Conservation (phyloP, 2,888 invertebrate genomes). For the Maniola hyperantus region DNA sequence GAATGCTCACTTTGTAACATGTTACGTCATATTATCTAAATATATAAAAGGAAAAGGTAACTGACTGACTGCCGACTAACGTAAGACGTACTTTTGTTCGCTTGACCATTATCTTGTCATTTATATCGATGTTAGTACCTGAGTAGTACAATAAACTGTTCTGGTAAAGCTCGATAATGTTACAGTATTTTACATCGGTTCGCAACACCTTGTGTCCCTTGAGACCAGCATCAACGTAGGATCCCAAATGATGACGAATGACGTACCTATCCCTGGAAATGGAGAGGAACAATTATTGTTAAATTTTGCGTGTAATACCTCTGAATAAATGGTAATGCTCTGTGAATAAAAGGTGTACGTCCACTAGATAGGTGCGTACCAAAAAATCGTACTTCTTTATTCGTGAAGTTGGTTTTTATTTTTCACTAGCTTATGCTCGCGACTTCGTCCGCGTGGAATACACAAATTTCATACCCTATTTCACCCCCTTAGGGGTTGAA, state of each 20-base stretch:
- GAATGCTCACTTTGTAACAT: no score
- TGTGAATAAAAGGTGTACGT: not conserved
- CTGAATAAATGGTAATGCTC: not conserved
- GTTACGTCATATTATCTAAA: no score
- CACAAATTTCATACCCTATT: not conserved
- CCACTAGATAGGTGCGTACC: not conserved
- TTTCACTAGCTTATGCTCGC: not conserved
- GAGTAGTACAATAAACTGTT: no score
- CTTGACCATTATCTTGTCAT: no score
- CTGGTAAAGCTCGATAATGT: no score
- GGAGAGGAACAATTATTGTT: slow-evolving; percentile 24
- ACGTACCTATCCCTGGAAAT: slow-evolving; percentile 13
- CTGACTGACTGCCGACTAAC: no score
- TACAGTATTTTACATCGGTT: not conserved
- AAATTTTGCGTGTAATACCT: slow-evolving; percentile 24
- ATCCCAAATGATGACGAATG: slow-evolving; percentile 27
- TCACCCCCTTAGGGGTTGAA: no score
- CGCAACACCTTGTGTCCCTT: not conserved
- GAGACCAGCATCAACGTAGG: not conserved
- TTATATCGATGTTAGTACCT: no score
- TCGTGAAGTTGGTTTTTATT: not conserved
- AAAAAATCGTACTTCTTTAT: not conserved
- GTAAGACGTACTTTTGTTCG: no score
- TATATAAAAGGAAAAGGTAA: no score
- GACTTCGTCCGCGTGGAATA: no score